A percentile compares a stretch with the other conserved stretches of the same genome.
phyloP scores from a whole-genome alignment of 2,113 vertebrate genomes.

The Columbina picui region DNA sequence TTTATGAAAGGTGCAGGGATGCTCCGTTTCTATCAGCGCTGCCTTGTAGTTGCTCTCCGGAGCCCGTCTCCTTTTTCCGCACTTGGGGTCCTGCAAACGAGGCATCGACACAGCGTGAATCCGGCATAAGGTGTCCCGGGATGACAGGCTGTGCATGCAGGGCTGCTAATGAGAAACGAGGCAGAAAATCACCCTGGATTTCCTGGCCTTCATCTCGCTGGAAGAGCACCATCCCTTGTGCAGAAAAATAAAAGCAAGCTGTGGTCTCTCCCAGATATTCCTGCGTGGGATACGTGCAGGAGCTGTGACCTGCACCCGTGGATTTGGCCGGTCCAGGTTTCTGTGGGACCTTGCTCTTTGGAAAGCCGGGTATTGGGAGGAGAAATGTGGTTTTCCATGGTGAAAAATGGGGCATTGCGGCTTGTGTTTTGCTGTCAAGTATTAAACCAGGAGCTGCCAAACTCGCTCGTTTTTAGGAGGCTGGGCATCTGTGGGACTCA shows the following conservation, averaged over 20 bases:
- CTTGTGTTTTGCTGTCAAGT: neutral
- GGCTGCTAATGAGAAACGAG: fast-evolving
- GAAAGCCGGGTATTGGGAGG: fast-evolving
- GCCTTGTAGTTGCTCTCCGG: neutral
- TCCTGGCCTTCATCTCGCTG: neutral
- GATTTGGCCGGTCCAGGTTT: neutral
- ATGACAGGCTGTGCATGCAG: neutral
- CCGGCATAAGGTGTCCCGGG: fast-evolving
- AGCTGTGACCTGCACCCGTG: neutral
- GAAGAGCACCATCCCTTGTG: neutral
- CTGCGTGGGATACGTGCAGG: fast-evolving
- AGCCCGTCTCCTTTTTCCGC: neutral
- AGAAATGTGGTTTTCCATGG: neutral
- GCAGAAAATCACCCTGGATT: neutral
- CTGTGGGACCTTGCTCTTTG: neutral
- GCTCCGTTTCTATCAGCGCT: neutral
- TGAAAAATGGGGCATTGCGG: neutral
- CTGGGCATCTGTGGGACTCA: neutral
- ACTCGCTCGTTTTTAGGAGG: neutral
- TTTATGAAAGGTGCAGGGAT: neutral
- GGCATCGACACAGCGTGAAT: fast-evolving
- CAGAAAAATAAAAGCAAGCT: no score
- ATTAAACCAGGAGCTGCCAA: slow-evolving; percentile 17
- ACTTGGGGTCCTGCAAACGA: neutral
- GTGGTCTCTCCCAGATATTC: neutral